Percentiles rank a stretch among this genome's conserved stretches.
Conservation (phyloP, 2,888 invertebrate species). For the Drosophila macrospina region DNA sequence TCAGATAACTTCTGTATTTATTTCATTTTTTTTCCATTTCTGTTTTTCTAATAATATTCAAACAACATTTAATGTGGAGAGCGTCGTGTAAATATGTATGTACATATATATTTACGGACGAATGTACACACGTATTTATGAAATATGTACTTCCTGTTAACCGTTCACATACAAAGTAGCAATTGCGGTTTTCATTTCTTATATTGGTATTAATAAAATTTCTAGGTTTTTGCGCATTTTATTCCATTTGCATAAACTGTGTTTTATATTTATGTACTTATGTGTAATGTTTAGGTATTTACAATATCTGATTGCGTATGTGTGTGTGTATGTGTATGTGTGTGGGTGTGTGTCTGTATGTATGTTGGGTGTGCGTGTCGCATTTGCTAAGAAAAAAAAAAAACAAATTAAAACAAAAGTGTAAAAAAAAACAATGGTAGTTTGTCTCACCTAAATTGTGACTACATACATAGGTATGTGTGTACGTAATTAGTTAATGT, state of each 20-base stretch:
- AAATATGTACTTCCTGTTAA: slow-evolving; percentile 25
- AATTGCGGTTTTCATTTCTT: slow-evolving; percentile 10
- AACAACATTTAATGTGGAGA: slow-evolving; percentile 48
- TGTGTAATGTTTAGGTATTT: slow-evolving; percentile 8
- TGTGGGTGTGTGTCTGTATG: too few relatives aligned
- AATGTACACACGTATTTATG: slow-evolving; percentile 18
- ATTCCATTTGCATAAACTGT: slow-evolving; percentile 32
- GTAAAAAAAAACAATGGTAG: slow-evolving; percentile 4
- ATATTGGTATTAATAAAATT: slow-evolving; percentile 18
- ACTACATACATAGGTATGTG: not conserved
- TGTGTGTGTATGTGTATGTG: too few relatives aligned
- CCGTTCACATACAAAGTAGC: not conserved
- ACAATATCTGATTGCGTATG: slow-evolving; percentile 7
- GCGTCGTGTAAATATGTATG: slow-evolving; percentile 38
- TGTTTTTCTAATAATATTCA: slow-evolving; percentile 20
- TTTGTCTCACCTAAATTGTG: slow-evolving; percentile 6
- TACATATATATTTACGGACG: slow-evolving; percentile 19
- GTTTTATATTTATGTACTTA: slow-evolving; percentile 12
- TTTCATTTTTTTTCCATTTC: slow-evolving; percentile 4
- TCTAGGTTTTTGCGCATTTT: slow-evolving; percentile 23
- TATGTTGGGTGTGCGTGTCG: slow-evolving; percentile 22
- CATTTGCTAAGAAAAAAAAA: slow-evolving; percentile 49
- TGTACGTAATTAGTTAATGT: slow-evolving; percentile 2
- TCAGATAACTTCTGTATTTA: slow-evolving; percentile 19
- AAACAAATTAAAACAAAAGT: slow-evolving; percentile 6